These are phyloP conservation scores for Armadillidium nasatum DNA, from an alignment of 1,140 invertebrate species.

Conservation along the genomic window DNA sequence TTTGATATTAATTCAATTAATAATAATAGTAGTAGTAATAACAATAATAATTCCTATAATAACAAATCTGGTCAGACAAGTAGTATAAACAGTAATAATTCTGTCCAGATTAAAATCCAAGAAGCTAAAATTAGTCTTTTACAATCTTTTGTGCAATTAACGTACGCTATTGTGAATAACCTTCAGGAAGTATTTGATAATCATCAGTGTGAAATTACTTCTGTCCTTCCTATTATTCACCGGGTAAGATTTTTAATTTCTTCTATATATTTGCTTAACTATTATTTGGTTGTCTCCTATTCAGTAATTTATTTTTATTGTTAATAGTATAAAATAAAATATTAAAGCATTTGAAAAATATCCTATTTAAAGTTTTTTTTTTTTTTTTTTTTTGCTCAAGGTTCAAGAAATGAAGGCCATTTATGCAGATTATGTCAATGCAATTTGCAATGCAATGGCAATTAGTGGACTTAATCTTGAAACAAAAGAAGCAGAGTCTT, in stretches of 20 bases:
- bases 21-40: too few relatives aligned
- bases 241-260: neutral
- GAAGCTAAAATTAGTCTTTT: neutral
- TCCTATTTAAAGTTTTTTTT: conserved; percentile 21
- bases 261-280: neutral
- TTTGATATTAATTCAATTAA: too few relatives aligned
- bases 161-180: conserved; percentile 1
- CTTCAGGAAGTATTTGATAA: neutral
- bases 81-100: neutral
- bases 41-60: too few relatives aligned
- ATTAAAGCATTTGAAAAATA: too few relatives aligned
- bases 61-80: neutral
- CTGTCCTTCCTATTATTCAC: neutral
- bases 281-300: neutral
- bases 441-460: conserved; percentile 67
- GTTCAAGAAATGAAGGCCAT: conserved; percentile 65
- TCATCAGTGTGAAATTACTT: neutral
- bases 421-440: conserved; percentile 66
- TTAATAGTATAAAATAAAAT: too few relatives aligned
- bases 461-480: conserved; percentile 65
- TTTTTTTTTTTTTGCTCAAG: conserved; percentile 63
- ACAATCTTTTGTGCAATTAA: neutral
- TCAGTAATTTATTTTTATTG: neutral
- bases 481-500: conserved; percentile 49
- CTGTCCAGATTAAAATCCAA: neutral